phyloP scores from a whole-genome alignment of 92 coral and sea anemone genomes.

The Micromussa lordhowensis region DNA sequence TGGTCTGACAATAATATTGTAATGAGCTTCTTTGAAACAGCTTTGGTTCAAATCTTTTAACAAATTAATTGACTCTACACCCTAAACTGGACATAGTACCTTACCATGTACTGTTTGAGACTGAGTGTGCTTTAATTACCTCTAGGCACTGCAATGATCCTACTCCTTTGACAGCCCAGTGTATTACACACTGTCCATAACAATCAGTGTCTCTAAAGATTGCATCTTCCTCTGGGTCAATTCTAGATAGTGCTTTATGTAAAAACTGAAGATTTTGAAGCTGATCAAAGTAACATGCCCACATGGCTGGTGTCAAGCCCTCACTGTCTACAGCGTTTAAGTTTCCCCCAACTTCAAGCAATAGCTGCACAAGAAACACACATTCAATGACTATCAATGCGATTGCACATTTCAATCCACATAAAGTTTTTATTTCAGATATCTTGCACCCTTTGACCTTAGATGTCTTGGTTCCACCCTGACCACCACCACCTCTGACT shows the following conservation, averaged over 20 bases:
- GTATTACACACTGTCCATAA: conserved; percentile 83
- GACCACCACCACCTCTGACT: too few species aligned
- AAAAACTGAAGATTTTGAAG: conserved; percentile 68
- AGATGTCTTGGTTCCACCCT: too few species aligned
- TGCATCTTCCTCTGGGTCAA: conserved; percentile 90
- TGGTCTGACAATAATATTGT: too few species aligned
- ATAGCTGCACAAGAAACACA: conserved; percentile 53
- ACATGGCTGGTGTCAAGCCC: conserved; percentile 96
- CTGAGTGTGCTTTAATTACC: conserved; percentile 28
- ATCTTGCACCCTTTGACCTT: too few species aligned
- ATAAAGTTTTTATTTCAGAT: too few species aligned
- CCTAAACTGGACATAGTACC: too few species aligned
- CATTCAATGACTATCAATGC: background rate
- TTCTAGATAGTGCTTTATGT: conserved; percentile 75
- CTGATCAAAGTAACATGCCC: conserved; percentile 98
- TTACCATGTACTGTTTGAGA: background rate
- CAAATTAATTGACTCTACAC: too few species aligned
- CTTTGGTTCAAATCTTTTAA: too few species aligned
- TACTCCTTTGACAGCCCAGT: conserved; percentile 89
- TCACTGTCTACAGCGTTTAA: conserved; percentile 78
- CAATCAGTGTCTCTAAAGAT: conserved; percentile 83
- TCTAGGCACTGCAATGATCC: conserved; percentile 78
- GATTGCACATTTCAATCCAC: too few species aligned
- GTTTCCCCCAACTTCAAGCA: conserved; percentile 87
- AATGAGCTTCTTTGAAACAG: too few species aligned